These are phyloP conservation scores for Julus scandinavius DNA, from an alignment of 2,888 invertebrate genomes.

Conservation along the genomic window DNA sequence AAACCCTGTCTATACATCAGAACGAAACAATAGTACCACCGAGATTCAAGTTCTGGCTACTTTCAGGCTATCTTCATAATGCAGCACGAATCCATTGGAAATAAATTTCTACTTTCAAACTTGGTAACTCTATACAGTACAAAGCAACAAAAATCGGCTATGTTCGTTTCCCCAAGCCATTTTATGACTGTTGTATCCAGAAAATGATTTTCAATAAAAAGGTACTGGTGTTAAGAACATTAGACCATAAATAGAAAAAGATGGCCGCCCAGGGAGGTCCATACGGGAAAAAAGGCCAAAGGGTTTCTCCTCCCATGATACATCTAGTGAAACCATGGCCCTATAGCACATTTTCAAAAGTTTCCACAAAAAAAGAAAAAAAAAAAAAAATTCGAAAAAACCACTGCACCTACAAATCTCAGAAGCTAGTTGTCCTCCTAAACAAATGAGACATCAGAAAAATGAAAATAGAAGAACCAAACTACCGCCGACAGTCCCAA, in stretches of 20 bases:
- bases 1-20: not conserved
- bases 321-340: not conserved
- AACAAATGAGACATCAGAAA: conserved; percentile 46
- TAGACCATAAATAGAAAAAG: not conserved
- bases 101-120: not conserved
- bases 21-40: not conserved
- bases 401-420: not conserved
- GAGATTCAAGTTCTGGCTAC: not conserved
- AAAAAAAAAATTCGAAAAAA: not conserved
- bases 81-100: not conserved
- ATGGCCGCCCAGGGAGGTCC: conserved; percentile 38
- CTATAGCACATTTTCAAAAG: not conserved
- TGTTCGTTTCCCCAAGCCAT: not conserved
- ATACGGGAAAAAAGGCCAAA: not conserved
- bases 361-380: not conserved
- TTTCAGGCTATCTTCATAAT: not conserved
- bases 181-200: conserved; percentile 1
- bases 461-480: conserved; percentile 36
- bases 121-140: not conserved
- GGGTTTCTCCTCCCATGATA: not conserved
- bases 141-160: conserved; percentile 5
- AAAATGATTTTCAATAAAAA: not conserved
- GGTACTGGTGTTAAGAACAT: not conserved
- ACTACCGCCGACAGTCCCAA: conserved; percentile 40
- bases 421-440: not conserved